Conservation (phyloP, 30 jellyfish, hydroid and myxozoan genomes). For the Hydractinia symbiolongicarpus region DNA sequence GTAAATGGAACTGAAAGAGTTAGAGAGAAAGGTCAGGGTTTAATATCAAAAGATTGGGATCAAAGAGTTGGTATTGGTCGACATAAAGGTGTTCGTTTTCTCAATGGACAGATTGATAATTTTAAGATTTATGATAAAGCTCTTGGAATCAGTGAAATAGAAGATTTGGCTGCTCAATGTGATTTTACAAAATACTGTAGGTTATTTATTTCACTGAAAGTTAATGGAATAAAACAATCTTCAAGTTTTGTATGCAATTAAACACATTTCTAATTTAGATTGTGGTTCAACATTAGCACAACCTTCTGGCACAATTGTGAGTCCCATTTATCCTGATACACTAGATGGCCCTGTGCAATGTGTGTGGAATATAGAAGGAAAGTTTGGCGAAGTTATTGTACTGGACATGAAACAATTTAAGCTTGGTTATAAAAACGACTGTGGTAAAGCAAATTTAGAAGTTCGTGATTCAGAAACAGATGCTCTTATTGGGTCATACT, state of each 20-base stretch:
- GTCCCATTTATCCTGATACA: conserved; percentile 85
- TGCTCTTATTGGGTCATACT: conserved; percentile 57
- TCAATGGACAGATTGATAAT: conserved; percentile 73
- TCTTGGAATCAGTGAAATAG: conserved; percentile 41
- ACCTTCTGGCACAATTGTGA: conserved; percentile 65
- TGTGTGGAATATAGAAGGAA: conserved; percentile 84
- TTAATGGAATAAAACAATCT: not conserved
- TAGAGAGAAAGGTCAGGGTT: conserved; percentile 67
- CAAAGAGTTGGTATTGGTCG: conserved; percentile 90
- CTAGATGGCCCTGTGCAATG: conserved; percentile 89
- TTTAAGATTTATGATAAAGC: conserved; percentile 75
- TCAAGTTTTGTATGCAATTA: not conserved
- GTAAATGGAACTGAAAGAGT: conserved; percentile 75
- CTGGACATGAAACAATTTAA: conserved; percentile 73
- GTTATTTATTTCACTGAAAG: conserved; percentile 13
- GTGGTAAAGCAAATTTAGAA: conserved; percentile 57
- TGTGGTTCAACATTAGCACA: conserved; percentile 85
- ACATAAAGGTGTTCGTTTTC: conserved; percentile 84
- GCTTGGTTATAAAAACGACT: conserved; percentile 38
- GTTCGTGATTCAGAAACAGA: conserved; percentile 62
- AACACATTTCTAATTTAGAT: conserved; percentile 28
- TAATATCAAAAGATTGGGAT: conserved; percentile 90
- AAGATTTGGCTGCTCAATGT: conserved; percentile 74
- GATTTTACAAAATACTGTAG: conserved; percentile 79
- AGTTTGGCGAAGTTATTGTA: conserved; percentile 68